Conservation (phyloP, 2,797 vertebrate species). For the Scyliorhinus canicula region DNA sequence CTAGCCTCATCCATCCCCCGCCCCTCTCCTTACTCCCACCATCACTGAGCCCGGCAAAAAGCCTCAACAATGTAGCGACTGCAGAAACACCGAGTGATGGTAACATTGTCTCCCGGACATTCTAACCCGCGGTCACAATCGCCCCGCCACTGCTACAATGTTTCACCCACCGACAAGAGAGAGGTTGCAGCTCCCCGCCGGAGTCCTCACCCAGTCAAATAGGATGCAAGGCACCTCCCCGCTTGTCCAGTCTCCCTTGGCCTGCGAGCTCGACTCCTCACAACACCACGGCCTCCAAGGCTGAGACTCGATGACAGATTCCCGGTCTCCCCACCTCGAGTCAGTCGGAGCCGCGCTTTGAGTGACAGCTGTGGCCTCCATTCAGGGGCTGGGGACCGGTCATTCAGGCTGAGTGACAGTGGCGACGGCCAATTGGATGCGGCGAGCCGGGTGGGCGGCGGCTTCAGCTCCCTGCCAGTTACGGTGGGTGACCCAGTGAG, state of each 20-base stretch:
- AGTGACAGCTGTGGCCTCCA: neutral
- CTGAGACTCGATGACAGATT: conserved; percentile 18
- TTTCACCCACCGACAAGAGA: neutral
- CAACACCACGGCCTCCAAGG: no score
- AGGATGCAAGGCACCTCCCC: neutral
- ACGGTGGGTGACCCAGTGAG: neutral
- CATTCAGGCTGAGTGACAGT: neutral
- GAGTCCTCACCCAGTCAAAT: neutral
- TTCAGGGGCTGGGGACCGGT: neutral
- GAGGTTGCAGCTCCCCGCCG: neutral
- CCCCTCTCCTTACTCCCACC: no score
- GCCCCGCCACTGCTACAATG: neutral
- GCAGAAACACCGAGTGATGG: neutral
- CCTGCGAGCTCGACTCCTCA: neutral
- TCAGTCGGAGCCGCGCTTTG: neutral
- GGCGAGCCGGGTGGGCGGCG: neutral
- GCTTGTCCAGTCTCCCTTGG: neutral
- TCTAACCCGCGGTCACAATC: neutral
- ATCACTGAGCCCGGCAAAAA: no score
- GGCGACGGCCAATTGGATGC: neutral
- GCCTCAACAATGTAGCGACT: neutral
- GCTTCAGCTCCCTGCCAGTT: neutral
- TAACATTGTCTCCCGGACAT: neutral
- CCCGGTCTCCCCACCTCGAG: neutral
- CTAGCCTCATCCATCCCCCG: neutral